Conservation (phyloP, 2,888 invertebrate species). For the Pseudanteris insignis region DNA sequence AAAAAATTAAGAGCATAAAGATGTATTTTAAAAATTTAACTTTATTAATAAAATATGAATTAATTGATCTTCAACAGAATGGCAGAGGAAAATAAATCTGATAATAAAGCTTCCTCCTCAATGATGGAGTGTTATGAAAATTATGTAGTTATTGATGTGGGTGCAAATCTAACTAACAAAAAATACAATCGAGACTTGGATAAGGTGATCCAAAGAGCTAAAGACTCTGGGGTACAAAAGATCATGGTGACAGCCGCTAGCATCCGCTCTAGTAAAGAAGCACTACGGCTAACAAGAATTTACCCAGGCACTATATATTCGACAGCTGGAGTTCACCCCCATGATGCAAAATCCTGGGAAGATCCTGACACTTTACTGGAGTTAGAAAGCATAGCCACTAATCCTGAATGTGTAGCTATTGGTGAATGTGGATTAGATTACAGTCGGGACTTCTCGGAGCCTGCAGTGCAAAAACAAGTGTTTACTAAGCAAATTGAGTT, state of each 20-base stretch:
- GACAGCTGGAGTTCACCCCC: constrained; percentile 92
- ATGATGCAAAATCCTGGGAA: constrained; percentile 92
- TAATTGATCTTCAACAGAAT: constrained; percentile 45
- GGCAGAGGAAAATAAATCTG: constrained; percentile 54
- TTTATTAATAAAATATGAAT: too few species aligned
- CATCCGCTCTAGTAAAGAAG: constrained; percentile 89
- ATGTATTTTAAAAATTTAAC: too few species aligned
- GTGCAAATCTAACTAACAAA: constrained; percentile 93
- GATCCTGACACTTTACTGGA: constrained; percentile 69
- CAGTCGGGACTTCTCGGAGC: constrained; percentile 93
- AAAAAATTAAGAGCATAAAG: too few species aligned
- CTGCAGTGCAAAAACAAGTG: constrained; percentile 83
- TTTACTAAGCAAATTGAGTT: constrained; percentile 89
- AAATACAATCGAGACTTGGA: constrained; percentile 93
- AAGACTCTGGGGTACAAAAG: constrained; percentile 93
- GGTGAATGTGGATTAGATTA: constrained; percentile 96
- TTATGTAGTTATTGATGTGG: constrained; percentile 90
- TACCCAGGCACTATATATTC: constrained; percentile 91
- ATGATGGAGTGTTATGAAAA: constrained; percentile 89
- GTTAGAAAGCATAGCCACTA: constrained; percentile 77
- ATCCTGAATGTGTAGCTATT: constrained; percentile 90
- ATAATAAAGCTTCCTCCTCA: constrained; percentile 52
- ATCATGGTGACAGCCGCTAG: constrained; percentile 94
- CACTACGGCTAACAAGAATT: constrained; percentile 85
- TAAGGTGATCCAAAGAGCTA: constrained; percentile 89